phyloP scores from a whole-genome alignment of 1,140 invertebrate species.

The Neodiprion lecontei region DNA sequence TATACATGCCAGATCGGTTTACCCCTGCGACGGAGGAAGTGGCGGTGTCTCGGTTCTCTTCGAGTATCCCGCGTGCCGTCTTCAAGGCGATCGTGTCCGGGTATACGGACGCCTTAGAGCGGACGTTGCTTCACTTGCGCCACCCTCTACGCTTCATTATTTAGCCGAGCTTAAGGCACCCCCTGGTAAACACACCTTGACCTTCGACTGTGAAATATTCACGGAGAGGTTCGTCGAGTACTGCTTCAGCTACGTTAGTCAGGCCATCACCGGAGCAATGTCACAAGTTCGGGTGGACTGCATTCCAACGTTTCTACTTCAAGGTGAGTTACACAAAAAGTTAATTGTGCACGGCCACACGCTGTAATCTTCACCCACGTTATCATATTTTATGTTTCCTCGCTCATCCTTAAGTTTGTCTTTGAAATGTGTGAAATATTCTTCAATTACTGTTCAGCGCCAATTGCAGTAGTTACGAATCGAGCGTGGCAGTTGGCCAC shows the following conservation, averaged over 20 bases:
- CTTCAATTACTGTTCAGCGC: too few species aligned
- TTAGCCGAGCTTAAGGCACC: constrained; percentile 62
- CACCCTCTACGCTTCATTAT: constrained; percentile 56
- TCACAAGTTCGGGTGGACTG: constrained; percentile 82
- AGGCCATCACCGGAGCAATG: constrained; percentile 80
- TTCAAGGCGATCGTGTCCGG: constrained; percentile 77
- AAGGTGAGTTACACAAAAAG: constrained; percentile 64
- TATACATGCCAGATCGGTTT: constrained; percentile 79
- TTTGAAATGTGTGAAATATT: too few species aligned
- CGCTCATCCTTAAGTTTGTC: not conserved
- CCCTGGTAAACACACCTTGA: constrained; percentile 74
- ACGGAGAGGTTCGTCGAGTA: constrained; percentile 82
- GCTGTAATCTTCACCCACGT: too few species aligned
- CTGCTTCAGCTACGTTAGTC: constrained; percentile 85
- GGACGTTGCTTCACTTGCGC: constrained; percentile 70
- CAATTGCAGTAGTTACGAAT: too few species aligned
- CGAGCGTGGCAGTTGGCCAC: too few species aligned
- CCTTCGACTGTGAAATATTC: constrained; percentile 83
- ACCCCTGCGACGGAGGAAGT: constrained; percentile 75
- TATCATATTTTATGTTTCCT: constrained; percentile 12
- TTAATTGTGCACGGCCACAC: not conserved
- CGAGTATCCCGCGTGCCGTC: constrained; percentile 81
- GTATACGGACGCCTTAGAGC: constrained; percentile 74
- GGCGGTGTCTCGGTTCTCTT: constrained; percentile 77
- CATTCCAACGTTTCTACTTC: constrained; percentile 78